phyloP scores from a whole-genome alignment of 2,797 vertebrate genomes.

The Sylvia borin region DNA sequence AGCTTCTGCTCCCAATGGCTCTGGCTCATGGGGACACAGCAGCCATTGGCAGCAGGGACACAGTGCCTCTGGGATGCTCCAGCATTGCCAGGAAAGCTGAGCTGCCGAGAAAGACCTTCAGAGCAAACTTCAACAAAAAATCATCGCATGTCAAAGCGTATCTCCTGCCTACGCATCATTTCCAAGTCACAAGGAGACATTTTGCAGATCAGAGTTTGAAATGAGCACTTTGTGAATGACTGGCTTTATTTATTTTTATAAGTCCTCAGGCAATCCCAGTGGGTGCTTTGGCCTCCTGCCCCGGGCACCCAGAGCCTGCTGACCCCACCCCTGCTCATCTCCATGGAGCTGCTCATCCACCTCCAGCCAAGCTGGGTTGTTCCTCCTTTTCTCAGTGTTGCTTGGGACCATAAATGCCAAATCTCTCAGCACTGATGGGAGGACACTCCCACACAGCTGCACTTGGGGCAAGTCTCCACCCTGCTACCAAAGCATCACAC shows the following conservation, averaged over 20 bases:
- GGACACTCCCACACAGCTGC: neutral
- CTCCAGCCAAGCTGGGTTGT: neutral
- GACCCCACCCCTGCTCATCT: neutral
- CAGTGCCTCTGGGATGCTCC: neutral
- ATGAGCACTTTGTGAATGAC: conserved; percentile 10
- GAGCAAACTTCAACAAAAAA: neutral
- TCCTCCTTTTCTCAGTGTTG: neutral
- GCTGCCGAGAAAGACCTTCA: neutral
- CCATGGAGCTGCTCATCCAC: neutral
- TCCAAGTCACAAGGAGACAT: conserved; percentile 27
- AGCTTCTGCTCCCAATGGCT: neutral
- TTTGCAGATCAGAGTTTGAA: conserved; percentile 10
- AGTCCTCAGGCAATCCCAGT: neutral
- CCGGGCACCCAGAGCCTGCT: fast-evolving
- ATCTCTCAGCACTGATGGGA: neutral
- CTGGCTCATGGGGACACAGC: neutral
- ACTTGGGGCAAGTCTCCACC: neutral
- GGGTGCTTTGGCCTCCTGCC: neutral
- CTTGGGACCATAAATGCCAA: neutral
- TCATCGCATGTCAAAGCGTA: neutral
- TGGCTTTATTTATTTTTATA: neutral
- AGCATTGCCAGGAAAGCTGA: neutral
- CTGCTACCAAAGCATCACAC: neutral
- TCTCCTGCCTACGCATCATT: conserved; percentile 9
- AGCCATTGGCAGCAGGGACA: neutral